A percentile compares a stretch with the other conserved stretches of the same genome.
These are phyloP conservation scores for Cyaniris semiargus DNA, from an alignment of 2,888 invertebrate genomes.

Conservation along the genomic window DNA sequence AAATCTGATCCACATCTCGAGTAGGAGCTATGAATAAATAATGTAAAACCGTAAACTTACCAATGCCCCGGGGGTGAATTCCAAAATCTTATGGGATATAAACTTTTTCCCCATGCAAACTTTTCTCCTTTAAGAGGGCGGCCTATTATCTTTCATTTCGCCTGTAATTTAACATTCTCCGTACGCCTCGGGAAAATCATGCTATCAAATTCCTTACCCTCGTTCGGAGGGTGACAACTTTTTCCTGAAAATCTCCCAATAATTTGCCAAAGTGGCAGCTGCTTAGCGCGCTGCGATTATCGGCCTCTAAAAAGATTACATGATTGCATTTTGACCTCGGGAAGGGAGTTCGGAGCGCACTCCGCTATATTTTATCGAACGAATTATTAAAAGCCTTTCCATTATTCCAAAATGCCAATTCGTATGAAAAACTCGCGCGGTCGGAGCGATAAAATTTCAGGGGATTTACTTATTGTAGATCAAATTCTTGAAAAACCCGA, in stretches of 20 bases:
- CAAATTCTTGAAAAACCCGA: neutral
- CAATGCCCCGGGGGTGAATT: slow-evolving; percentile 58
- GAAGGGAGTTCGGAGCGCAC: slow-evolving; percentile 42
- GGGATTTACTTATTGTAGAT: neutral
- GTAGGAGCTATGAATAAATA: slow-evolving; percentile 72
- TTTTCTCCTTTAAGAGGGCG: slow-evolving; percentile 66
- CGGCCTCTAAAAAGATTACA: slow-evolving; percentile 67
- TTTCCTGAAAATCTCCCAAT: slow-evolving; percentile 74
- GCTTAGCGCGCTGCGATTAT: slow-evolving; percentile 76
- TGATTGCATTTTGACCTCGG: slow-evolving; percentile 47
- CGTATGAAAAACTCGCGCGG: neutral
- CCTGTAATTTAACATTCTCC: slow-evolving; percentile 77
- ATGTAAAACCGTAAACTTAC: slow-evolving; percentile 58
- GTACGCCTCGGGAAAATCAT: slow-evolving; percentile 70
- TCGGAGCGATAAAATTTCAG: neutral
- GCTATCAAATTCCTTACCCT: slow-evolving; percentile 76
- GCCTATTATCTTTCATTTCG: slow-evolving; percentile 79
- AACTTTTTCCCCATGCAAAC: slow-evolving; percentile 66
- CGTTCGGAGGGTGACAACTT: slow-evolving; percentile 70
- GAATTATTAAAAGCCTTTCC: slow-evolving; percentile 18
- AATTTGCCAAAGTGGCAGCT: slow-evolving; percentile 79
- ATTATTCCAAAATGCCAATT: neutral
- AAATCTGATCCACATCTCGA: slow-evolving; percentile 32
- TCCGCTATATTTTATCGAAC: neutral
- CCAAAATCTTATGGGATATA: slow-evolving; percentile 71